Conservation (phyloP, 2,113 vertebrate species). For the Talpa occidentalis region DNA sequence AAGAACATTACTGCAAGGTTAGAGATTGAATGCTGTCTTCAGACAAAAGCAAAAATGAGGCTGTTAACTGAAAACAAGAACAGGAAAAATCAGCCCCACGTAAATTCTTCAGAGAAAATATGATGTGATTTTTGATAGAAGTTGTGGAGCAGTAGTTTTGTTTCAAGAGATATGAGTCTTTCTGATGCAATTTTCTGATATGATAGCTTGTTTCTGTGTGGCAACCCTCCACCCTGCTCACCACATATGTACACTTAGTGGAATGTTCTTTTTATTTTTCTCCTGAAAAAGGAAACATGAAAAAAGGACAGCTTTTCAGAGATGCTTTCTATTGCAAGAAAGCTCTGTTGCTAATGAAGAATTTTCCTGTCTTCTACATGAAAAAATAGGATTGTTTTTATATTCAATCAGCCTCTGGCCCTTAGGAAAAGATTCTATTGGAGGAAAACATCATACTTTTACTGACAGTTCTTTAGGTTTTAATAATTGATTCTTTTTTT, state of each 20-base stretch:
- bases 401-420: not conserved
- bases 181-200: not conserved
- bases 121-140: not conserved
- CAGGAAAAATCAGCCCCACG: not conserved
- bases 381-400: not conserved
- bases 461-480: not conserved
- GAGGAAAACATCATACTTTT: not conserved
- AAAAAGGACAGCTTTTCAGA: not conserved
- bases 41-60: not conserved
- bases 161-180: not conserved
- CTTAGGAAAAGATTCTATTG: not conserved
- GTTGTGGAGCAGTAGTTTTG: not conserved
- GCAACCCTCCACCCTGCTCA: not conserved
- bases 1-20: not conserved
- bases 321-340: not conserved
- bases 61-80: conserved; percentile 11
- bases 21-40: not conserved
- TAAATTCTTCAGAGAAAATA: not conserved
- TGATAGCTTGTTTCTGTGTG: not conserved
- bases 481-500: no score
- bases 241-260: not conserved
- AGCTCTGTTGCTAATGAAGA: not conserved
- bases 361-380: not conserved
- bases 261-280: not conserved
- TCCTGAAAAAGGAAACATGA: not conserved